A percentile compares a stretch with the other conserved stretches of the same genome.
Conservation (phyloP, 2,888 invertebrate species). For the Merodon equestris region DNA sequence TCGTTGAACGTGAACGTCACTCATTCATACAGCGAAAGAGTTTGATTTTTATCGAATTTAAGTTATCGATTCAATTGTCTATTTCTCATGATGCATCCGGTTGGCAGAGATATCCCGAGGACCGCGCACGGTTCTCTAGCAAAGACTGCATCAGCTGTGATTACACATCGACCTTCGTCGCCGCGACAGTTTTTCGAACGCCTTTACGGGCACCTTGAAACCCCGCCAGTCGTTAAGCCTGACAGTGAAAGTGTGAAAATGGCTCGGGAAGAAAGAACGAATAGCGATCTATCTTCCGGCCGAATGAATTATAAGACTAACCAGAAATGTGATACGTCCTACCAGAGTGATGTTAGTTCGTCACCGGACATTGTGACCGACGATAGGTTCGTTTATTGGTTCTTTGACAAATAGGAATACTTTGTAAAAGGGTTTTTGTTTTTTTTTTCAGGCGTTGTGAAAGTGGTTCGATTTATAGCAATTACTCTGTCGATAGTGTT, state of each 20-base stretch:
- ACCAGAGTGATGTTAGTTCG: conserved; percentile 77
- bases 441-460: conserved; percentile 69
- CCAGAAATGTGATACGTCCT: conserved; percentile 72
- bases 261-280: conserved; percentile 19
- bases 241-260: conserved; percentile 19
- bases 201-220: conserved; percentile 88
- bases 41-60: background rate
- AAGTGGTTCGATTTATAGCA: conserved; percentile 69
- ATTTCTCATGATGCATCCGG: conserved; percentile 40
- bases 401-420: conserved; percentile 5
- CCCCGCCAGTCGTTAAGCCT: conserved; percentile 34
- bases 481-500: conserved; percentile 48
- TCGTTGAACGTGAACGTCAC: conserved; percentile 50
- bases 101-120: conserved; percentile 42
- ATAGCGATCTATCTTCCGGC: conserved; percentile 32
- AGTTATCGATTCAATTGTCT: background rate
- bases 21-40: conserved; percentile 13
- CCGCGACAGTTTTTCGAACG: conserved; percentile 90
- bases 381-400: conserved; percentile 72
- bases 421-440: background rate
- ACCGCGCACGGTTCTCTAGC: conserved; percentile 27
- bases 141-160: conserved; percentile 41
- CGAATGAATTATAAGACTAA: conserved; percentile 15
- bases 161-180: conserved; percentile 83
- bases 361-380: conserved; percentile 77